These are phyloP conservation scores for Chromoteleia sp. DNA, from an alignment of 2,888 invertebrate species.

Conservation along the genomic window DNA sequence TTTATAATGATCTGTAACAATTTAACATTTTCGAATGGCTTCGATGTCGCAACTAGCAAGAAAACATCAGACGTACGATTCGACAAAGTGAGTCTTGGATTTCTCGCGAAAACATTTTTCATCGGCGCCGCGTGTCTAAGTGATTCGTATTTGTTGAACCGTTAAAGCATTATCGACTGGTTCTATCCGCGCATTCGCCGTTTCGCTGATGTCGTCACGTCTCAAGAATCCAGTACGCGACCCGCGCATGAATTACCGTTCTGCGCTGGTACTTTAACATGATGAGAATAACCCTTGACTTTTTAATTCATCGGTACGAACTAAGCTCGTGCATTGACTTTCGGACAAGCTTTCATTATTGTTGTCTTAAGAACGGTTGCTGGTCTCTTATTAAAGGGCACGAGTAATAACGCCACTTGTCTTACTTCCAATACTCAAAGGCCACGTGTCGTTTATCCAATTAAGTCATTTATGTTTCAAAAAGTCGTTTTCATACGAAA, in stretches of 20 bases:
- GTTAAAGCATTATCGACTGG: conserved; percentile 67
- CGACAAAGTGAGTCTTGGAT: conserved; percentile 49
- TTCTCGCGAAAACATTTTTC: conserved; percentile 65
- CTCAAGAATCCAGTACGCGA: conserved; percentile 65
- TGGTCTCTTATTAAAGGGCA: conserved; percentile 44
- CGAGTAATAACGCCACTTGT: conserved; percentile 32
- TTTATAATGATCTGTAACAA: conserved; percentile 49
- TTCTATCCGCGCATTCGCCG: conserved; percentile 62
- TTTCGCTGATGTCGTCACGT: conserved; percentile 66
- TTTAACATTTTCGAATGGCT: conserved; percentile 37
- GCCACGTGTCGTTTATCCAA: conserved; percentile 9
- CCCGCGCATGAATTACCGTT: conserved; percentile 60
- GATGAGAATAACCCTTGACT: conserved; percentile 65
- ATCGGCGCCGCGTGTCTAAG: conserved; percentile 58
- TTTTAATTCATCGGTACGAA: conserved; percentile 48
- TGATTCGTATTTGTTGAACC: conserved; percentile 68
- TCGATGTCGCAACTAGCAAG: conserved; percentile 39
- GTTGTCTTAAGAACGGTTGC: conserved; percentile 2
- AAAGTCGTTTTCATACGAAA: too few species aligned
- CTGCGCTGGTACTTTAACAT: conserved; percentile 45
- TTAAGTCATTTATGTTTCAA: conserved; percentile 29
- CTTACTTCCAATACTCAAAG: conserved; percentile 19
- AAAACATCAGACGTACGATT: conserved; percentile 61
- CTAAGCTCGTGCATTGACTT: conserved; percentile 29
- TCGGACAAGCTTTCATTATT: conserved; percentile 40